Conservation (phyloP, 1,140 invertebrate genomes). For the Lepidotrigona ventralis region DNA sequence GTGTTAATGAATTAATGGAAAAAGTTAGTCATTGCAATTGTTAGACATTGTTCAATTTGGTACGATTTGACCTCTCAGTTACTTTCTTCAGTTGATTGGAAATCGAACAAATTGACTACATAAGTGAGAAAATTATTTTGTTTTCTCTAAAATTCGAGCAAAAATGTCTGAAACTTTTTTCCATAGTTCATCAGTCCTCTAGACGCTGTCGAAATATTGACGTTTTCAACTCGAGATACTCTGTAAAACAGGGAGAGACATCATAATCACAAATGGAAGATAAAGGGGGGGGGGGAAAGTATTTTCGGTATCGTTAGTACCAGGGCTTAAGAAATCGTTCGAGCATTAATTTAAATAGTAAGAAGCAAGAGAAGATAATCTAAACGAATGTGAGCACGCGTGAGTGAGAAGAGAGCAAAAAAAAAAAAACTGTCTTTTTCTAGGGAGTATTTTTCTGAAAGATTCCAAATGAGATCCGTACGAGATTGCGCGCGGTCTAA, state of each 20-base stretch:
- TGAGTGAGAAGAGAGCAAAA: not conserved
- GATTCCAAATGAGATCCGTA: constrained; percentile 15
- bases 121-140: too few species aligned
- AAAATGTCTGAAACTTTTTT: too few species aligned
- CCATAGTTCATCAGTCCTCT: too few species aligned
- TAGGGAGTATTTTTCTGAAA: constrained; percentile 32
- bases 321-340: not conserved
- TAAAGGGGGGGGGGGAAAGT: not conserved
- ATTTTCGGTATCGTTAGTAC: constrained; percentile 32
- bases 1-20: too few species aligned
- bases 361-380: not conserved
- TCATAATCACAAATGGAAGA: not conserved
- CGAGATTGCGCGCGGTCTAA: not conserved
- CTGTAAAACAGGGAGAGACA: not conserved
- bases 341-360: not conserved
- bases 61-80: too few species aligned
- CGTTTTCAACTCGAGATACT: too few species aligned
- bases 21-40: too few species aligned
- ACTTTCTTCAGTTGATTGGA: too few species aligned
- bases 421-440: constrained; percentile 5
- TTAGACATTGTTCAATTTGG: too few species aligned
- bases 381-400: not conserved
- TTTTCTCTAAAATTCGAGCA: too few species aligned
- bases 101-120: too few species aligned
- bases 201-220: too few species aligned